Evolutionary conservation across 2,113 vertebrate genomes (phyloP).

Genomic region (Lepisosteus oculatus): DNA sequence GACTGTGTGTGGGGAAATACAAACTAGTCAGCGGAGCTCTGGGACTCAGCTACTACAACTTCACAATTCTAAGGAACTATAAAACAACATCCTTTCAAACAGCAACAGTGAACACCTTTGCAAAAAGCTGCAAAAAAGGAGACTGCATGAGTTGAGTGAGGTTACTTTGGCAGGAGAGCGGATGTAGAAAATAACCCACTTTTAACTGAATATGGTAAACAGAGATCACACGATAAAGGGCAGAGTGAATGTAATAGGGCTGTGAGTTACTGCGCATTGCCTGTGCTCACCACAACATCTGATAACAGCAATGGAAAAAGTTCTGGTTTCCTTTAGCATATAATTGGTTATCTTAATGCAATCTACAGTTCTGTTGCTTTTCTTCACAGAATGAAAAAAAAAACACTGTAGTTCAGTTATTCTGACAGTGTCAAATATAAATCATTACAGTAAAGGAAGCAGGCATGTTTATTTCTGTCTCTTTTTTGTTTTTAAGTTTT

Average conservation of each 20-base stretch:
- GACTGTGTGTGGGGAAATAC: no score
- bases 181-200: conserved; percentile 73
- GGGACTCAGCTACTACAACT: no score
- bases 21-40: no score
- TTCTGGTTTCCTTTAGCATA: conserved; percentile 81
- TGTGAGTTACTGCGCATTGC: conserved; percentile 69
- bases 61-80: no score
- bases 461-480: conserved; percentile 46
- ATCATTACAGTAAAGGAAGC: conserved; percentile 51
- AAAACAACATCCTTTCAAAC: neutral
- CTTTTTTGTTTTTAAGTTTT: conserved; percentile 37
- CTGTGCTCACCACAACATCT: conserved; percentile 74
- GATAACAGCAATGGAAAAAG: conserved; percentile 85
- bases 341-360: conserved; percentile 77
- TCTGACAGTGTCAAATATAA: conserved; percentile 50
- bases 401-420: conserved; percentile 56
- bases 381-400: conserved; percentile 45
- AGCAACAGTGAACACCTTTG: conserved; percentile 7
- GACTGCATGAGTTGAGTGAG: conserved; percentile 44
- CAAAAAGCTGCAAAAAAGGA: conserved; percentile 4
- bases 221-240: conserved; percentile 75
- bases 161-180: conserved; percentile 69
- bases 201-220: conserved; percentile 82
- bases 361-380: conserved; percentile 63
- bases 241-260: conserved; percentile 71